phyloP scores from a whole-genome alignment of 2,888 invertebrate genomes.

The Acanthosepion lycidas region DNA sequence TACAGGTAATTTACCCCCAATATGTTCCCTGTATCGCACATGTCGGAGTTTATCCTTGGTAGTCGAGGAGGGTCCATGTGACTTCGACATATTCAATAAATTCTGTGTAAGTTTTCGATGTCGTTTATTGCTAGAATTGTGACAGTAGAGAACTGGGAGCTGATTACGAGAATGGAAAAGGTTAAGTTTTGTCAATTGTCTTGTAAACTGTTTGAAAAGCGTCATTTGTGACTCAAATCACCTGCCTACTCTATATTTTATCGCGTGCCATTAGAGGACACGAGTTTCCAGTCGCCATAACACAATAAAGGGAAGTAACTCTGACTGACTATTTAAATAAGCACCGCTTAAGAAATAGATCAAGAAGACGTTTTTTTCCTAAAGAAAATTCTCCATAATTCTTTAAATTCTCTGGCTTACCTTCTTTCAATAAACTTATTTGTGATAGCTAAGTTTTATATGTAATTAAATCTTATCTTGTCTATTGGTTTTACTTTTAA shows the following conservation, averaged over 20 bases:
- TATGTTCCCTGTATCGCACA: slow-evolving; percentile 52
- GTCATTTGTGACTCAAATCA: slow-evolving; percentile 23
- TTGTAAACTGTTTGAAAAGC: neutral
- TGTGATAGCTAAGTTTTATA: no score
- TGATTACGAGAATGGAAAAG: no score
- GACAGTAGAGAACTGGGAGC: neutral
- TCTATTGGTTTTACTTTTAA: no score
- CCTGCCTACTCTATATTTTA: neutral
- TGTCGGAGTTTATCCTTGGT: slow-evolving; percentile 51
- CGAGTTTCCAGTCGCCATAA: neutral
- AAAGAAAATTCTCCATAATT: no score
- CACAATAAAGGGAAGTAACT: neutral
- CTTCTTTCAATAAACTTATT: no score
- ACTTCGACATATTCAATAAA: slow-evolving; percentile 49
- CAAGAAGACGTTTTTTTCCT: no score
- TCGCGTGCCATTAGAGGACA: neutral
- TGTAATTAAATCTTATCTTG: no score
- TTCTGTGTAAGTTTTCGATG: neutral
- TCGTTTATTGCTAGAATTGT: neutral
- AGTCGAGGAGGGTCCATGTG: slow-evolving; percentile 24
- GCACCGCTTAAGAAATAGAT: no score
- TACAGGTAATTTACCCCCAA: slow-evolving; percentile 53
- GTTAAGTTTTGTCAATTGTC: neutral
- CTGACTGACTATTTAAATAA: neutral
- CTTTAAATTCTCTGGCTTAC: no score